Evolutionary conservation across 2,797 vertebrate genomes (phyloP), one percentile per base, ranked within the genome.

Genomic region (Momotus momota): DNA sequence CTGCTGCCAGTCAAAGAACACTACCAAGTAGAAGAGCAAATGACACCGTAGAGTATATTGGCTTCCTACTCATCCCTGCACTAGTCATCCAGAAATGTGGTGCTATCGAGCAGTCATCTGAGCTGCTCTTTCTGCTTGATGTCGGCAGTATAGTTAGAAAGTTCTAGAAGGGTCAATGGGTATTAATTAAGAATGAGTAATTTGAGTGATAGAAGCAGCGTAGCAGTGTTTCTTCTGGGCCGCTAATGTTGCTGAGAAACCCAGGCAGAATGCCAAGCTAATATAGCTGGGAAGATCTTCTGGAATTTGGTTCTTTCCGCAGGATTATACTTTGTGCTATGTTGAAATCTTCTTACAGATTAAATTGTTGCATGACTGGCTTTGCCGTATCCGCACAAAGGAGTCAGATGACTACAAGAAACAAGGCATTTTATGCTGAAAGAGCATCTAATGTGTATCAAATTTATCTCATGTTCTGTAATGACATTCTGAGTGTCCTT

Each of bases 21-120:
- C 7, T 7, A 13, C 5, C 12, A 43, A 79, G 25, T 29, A 29
- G 60, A 57, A 78, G 35, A 64, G 17, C 20, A 85, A 86, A 33
- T 38, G 40, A 5, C 6, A 10, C 5, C 40, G 3, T 19, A 6
- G 19, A 40, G 14, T 11, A 1, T 19, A 7, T 12, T 6, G 6
- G 12, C 46, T 69, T 91, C 35, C 38, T 81, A 23, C 0, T 1
- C 35, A n/a, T 40, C 21, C 31, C 9, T 0, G 0, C 10, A 62
- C 3, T 3, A 41, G 16, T 20, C 20, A 15, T 73, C 57, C 22
- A 62, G n/a, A 88, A 61, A 26, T 14, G 10, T 19, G 19, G 20
- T 61, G 26, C 3, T 38, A 19, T 74, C 74, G 40, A 67, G 38
- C 12, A 71, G 41, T 43, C 21, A 38, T 31, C n/a, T 75, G 21